A percentile compares a stretch with the other conserved stretches of the same genome.
phyloP scores from a whole-genome alignment of 2,797 vertebrate genomes.

The Rachycentron canadum region DNA sequence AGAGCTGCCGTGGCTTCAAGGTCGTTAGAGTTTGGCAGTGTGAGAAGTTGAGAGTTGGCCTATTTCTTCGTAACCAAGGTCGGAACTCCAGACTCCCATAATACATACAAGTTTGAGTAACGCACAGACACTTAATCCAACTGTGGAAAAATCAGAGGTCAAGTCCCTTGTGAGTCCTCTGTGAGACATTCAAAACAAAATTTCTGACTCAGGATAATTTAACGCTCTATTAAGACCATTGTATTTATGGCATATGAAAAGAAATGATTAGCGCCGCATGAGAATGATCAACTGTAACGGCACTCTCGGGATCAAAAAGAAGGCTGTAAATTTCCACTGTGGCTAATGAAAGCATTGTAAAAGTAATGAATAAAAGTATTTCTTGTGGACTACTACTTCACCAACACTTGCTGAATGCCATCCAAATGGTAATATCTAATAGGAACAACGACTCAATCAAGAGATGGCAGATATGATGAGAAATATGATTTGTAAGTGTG shows the following conservation, averaged over 20 bases:
- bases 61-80: constrained; percentile 52
- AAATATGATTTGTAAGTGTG: constrained; percentile 47
- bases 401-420: constrained; percentile 50
- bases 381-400: constrained; percentile 60
- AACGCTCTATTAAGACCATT: constrained; percentile 78
- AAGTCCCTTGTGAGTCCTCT: constrained; percentile 48
- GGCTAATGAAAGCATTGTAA: constrained; percentile 67
- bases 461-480: constrained; percentile 36
- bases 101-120: constrained; percentile 46
- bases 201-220: constrained; percentile 69
- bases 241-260: constrained; percentile 77
- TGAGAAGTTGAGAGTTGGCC: constrained; percentile 32
- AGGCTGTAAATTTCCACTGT: constrained; percentile 69
- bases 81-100: constrained; percentile 49
- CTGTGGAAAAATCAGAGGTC: constrained; percentile 64
- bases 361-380: constrained; percentile 67
- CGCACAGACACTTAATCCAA: constrained; percentile 45
- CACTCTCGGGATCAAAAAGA: constrained; percentile 62
- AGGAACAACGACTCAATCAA: constrained; percentile 54
- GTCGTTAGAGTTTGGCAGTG: constrained; percentile 57
- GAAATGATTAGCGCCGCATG: constrained; percentile 67
- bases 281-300: constrained; percentile 69
- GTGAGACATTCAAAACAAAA: constrained; percentile 71
- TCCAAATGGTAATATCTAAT: constrained; percentile 55
- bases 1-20: constrained; percentile 52